Conservation (phyloP, 2,888 invertebrate genomes). For the Philhelius pedissequus region DNA sequence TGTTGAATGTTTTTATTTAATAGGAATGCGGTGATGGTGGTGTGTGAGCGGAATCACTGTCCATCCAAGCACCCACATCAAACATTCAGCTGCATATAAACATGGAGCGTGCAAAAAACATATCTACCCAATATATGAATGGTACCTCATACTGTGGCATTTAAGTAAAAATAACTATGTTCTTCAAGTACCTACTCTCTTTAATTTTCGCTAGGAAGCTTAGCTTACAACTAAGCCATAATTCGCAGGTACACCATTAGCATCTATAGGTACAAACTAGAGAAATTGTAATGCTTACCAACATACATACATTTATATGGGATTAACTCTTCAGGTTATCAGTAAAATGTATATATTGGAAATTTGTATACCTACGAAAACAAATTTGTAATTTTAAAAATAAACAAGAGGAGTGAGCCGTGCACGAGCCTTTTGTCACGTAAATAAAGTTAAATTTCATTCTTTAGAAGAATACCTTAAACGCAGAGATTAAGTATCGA, state of each 20-base stretch:
- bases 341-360: slow-evolving; percentile 37
- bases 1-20: slow-evolving; percentile 35
- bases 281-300: slow-evolving; percentile 42
- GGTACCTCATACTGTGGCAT: slow-evolving; percentile 32
- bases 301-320: too few relatives aligned
- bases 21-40: slow-evolving; percentile 47
- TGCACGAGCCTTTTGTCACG: not conserved
- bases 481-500: not conserved
- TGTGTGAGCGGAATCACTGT: slow-evolving; percentile 23
- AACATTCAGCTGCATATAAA: not conserved
- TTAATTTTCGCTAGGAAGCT: slow-evolving; percentile 29
- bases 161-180: slow-evolving; percentile 22
- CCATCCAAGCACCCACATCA: slow-evolving; percentile 20
- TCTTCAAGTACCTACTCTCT: slow-evolving; percentile 43
- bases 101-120: slow-evolving; percentile 41
- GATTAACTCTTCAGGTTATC: slow-evolving; percentile 9
- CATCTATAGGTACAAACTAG: not conserved
- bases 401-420: not conserved
- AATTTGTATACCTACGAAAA: too few relatives aligned
- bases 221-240: not conserved
- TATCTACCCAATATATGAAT: slow-evolving; percentile 47
- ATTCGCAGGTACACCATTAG: not conserved
- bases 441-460: not conserved
- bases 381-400: too few relatives aligned
- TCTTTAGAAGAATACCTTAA: not conserved